These are phyloP conservation scores for Thermophis baileyi DNA, from an alignment of 2,113 vertebrate genomes.

Conservation along the genomic window DNA sequence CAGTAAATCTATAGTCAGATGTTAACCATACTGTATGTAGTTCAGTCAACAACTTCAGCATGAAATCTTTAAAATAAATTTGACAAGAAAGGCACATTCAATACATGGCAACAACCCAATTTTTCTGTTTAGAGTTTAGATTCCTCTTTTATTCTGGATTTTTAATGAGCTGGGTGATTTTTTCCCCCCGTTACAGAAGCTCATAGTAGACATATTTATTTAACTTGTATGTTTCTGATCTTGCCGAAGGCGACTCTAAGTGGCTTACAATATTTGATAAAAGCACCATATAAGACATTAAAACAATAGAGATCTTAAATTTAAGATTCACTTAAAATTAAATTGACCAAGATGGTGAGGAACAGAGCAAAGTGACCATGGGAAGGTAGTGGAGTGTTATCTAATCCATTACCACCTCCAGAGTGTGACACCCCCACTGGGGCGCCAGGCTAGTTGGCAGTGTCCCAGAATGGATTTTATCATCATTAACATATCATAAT, in stretches of 20 bases:
- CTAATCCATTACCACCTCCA: background rate
- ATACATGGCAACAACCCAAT: background rate
- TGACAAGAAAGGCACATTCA: slow-evolving; percentile 18
- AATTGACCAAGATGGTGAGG: background rate
- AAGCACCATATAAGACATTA: background rate
- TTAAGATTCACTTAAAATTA: background rate
- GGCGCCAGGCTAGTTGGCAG: no score
- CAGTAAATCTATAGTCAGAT: background rate
- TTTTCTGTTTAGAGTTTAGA: slow-evolving; percentile 18
- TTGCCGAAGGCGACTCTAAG: background rate
- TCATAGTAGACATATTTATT: slow-evolving; percentile 9
- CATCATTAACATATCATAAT: slow-evolving; percentile 46
- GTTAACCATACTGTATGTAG: background rate
- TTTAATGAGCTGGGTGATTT: slow-evolving; percentile 21
- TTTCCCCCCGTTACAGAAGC: background rate
- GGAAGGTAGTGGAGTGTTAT: background rate
- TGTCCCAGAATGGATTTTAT: slow-evolving; percentile 36
- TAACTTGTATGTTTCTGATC: background rate
- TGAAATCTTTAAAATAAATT: slow-evolving; percentile 16
- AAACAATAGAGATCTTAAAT: background rate
- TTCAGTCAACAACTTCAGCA: background rate
- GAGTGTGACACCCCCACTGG: no score
- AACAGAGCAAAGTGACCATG: background rate
- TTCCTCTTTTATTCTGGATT: slow-evolving; percentile 11
- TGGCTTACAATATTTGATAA: background rate